Evolutionary conservation across 2,113 vertebrate genomes (phyloP).

Genomic region (Nibea coibor): DNA sequence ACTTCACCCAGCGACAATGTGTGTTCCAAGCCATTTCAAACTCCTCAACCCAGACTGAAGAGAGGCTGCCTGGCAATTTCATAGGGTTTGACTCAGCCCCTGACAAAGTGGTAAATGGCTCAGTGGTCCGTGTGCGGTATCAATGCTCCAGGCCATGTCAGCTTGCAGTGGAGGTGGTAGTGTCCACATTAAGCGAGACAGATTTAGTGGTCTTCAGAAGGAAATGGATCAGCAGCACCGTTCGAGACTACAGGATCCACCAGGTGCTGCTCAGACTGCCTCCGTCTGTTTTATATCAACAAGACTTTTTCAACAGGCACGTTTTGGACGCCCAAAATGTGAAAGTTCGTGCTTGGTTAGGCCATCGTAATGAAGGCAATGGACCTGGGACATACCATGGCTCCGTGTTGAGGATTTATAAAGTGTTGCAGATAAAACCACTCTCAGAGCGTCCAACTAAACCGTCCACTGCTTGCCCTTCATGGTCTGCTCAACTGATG

Average conservation of each 20-base stretch:
- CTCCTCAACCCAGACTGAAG: constrained; percentile 49
- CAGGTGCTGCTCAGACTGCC: constrained; percentile 87
- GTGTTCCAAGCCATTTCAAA: constrained; percentile 81
- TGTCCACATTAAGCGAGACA: constrained; percentile 85
- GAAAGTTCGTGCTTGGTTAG: constrained; percentile 88
- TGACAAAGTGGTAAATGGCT: constrained; percentile 83
- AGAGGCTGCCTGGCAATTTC: constrained; percentile 78
- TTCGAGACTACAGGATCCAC: constrained; percentile 76
- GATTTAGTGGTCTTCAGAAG: constrained; percentile 88
- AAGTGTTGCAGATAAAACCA: constrained; percentile 81
- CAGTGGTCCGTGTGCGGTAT: constrained; percentile 86
- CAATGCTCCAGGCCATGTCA: constrained; percentile 88
- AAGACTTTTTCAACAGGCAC: constrained; percentile 84
- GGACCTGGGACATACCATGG: constrained; percentile 71
- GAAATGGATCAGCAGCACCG: constrained; percentile 85
- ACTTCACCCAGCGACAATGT: constrained; percentile 76
- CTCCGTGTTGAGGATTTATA: constrained; percentile 82
- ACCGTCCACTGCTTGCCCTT: constrained; percentile 85
- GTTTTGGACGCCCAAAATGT: constrained; percentile 84
- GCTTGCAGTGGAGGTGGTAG: constrained; percentile 86
- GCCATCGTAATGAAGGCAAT: constrained; percentile 67
- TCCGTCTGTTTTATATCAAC: constrained; percentile 86
- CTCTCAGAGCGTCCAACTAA: constrained; percentile 84
- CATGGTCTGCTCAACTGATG: constrained; percentile 87
- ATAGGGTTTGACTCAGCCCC: constrained; percentile 86